Conservation (phyloP, 2,797 vertebrate species). For the Carduelis carduelis region DNA sequence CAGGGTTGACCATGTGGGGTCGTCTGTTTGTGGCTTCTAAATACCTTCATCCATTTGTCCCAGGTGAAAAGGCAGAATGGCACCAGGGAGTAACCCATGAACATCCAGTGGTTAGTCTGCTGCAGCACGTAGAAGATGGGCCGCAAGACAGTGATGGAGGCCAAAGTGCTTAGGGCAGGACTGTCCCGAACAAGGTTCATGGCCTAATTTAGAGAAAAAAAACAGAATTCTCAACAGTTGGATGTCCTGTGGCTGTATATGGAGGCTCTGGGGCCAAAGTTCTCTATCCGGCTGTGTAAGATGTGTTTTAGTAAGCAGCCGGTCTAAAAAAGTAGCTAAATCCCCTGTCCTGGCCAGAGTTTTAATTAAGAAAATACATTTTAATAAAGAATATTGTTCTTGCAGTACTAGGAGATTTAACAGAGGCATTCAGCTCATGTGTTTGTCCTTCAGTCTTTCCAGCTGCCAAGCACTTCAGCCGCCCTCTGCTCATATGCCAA, state of each 20-base stretch:
- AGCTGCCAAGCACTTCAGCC: neutral
- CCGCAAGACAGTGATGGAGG: constrained; percentile 76
- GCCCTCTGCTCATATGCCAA: neutral
- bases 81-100: constrained; percentile 94
- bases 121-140: constrained; percentile 87
- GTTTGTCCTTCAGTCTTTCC: neutral
- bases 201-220: constrained; percentile 67
- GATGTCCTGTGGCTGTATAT: neutral
- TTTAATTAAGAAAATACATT: neutral
- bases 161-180: constrained; percentile 77
- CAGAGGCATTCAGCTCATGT: neutral
- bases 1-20: accelerated
- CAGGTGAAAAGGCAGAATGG: constrained; percentile 95
- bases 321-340: neutral
- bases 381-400: neutral
- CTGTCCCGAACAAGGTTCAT: constrained; percentile 84
- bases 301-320: neutral
- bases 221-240: neutral
- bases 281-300: neutral
- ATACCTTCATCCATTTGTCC: constrained; percentile 97
- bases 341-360: neutral
- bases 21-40: neutral
- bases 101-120: constrained; percentile 93
- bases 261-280: neutral
- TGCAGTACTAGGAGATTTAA: neutral